phyloP scores from a whole-genome alignment of 2,797 vertebrate species.

The Micropoecilia bifurca region DNA sequence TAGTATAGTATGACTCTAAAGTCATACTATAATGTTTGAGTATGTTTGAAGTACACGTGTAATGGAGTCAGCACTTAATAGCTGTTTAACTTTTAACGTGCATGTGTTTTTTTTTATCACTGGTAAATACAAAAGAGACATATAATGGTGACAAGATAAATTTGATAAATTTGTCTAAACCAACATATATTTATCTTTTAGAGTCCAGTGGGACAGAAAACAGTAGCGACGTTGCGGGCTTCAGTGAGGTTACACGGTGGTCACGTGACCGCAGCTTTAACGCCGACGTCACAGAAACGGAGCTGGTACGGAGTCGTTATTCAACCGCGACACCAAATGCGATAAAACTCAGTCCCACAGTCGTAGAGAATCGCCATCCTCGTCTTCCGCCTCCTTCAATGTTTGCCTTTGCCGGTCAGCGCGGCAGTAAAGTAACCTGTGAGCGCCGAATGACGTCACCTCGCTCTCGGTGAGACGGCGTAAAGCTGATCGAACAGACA shows the following conservation, averaged over 20 bases:
- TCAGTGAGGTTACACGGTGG: not conserved
- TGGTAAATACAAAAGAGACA: too few relatives aligned
- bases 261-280: slow-evolving; percentile 59
- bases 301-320: slow-evolving; percentile 48
- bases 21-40: too few relatives aligned
- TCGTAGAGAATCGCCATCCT: not conserved
- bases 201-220: not conserved
- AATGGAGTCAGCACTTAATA: not conserved
- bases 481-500: slow-evolving; percentile 23
- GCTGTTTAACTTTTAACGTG: not conserved
- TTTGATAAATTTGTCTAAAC: not conserved
- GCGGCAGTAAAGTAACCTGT: not conserved
- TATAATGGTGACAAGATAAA: not conserved
- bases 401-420: not conserved
- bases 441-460: not conserved
- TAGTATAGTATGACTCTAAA: too few relatives aligned
- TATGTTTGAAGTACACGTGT: too few relatives aligned
- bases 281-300: slow-evolving; percentile 57
- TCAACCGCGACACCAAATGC: not conserved
- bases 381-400: not conserved
- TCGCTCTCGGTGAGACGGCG: not conserved
- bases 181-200: not conserved
- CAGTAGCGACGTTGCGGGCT: not conserved
- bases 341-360: fast-evolving
- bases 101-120: not conserved